Base-by-base conservation (phyloP, 2,888 invertebrate genomes). In the Agrochola lychnidis region DNA sequence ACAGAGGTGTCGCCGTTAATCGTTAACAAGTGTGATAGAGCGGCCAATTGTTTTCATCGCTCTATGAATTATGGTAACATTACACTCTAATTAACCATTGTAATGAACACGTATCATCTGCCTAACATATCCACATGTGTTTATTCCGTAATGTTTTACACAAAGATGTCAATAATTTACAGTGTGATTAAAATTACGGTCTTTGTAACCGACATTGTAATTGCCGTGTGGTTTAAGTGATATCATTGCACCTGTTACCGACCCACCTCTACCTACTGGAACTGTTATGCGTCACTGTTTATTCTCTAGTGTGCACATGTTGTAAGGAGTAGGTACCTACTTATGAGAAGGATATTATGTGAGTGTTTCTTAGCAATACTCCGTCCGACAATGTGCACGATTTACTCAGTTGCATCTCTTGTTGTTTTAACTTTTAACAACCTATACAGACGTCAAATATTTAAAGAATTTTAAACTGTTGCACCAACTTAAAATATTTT, bases 1-100 rank as follows among this genome's bases (percentile, higher is more conserved):
- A 45, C 68, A 72, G 77, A 74, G 69, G 73, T 78, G 79, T 79
- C 75, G 64, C 78, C n/a, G 70, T 19, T 72, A 64, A 74, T 76
- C 68, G 74, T 72, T 74, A 79, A 79, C 79, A 76, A 78, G 72
- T 76, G 73, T 66, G 76, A 84, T 80, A 75, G 68, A 84, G 66
- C 76, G 72, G 48, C 70, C 84, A 75, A 86, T 86, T 82, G 78
- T 84, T 81, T 75, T 69, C 78, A 81, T 70, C 74, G 67, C 73
- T 36, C 74, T 75, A 75, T 81, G 74, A 78, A 81, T 78, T 75
- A 81, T 70, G 61, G 69, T 70, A 84, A 74, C 66, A 75, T 70
- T 66, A 74, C 63, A 84, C 73, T 71, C 74, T 77, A 74, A 81
- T 77, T 83, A 83, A 70, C 77, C 45, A 68, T 75, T 84, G 63